Percentiles rank a stretch among this genome's conserved stretches.
Conservation (phyloP, 1,140 invertebrate genomes). For the Aphidius gifuensis region DNA sequence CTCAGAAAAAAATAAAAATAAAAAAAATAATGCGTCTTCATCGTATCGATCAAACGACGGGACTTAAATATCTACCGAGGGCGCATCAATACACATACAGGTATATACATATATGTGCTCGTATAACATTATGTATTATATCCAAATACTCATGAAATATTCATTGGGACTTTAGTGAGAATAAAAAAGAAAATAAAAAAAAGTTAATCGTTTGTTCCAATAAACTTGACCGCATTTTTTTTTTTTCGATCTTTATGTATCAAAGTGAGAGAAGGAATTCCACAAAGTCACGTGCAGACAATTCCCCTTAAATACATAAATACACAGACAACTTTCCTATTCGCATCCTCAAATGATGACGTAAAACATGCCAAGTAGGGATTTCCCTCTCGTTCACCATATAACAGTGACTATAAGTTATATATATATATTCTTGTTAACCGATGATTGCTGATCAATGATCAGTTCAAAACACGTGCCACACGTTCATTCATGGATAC, state of each 20-base stretch:
- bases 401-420: slow-evolving; percentile 11
- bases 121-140: no score
- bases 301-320: no score
- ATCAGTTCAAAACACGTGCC: slow-evolving; percentile 29
- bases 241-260: slow-evolving; percentile 10
- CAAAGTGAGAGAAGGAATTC: background rate
- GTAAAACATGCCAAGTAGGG: slow-evolving; percentile 14
- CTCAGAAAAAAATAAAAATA: no score
- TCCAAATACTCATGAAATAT: slow-evolving; percentile 18
- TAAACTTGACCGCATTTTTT: slow-evolving; percentile 9
- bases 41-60: slow-evolving; percentile 18
- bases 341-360: no score
- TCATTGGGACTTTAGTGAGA: slow-evolving; percentile 5
- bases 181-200: slow-evolving; percentile 4
- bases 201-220: slow-evolving; percentile 18
- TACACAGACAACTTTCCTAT: no score
- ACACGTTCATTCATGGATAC: slow-evolving; percentile 22
- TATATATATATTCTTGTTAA: slow-evolving; percentile 1
- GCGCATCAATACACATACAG: background rate
- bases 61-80: slow-evolving; percentile 5
- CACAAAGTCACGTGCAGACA: background rate
- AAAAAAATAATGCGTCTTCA: background rate
- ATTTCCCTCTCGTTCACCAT: slow-evolving; percentile 34
- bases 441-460: slow-evolving; percentile 35
- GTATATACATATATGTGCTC: background rate